phyloP scores from a whole-genome alignment of 2,797 vertebrate species.

The Xenopus petersii region DNA sequence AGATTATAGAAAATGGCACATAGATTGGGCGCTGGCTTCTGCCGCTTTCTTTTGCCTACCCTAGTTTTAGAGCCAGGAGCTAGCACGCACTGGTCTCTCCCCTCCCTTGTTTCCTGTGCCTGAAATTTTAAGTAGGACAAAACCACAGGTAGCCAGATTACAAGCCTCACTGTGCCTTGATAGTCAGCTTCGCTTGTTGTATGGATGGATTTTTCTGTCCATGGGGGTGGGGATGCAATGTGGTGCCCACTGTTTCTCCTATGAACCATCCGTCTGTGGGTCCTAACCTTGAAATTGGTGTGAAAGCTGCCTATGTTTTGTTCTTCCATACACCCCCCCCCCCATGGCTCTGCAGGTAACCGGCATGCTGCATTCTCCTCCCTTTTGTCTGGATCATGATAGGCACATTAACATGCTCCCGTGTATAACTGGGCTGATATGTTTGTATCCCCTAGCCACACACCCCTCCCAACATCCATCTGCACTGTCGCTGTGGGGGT shows the following conservation, averaged over 20 bases:
- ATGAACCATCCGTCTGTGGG: slow-evolving; percentile 55
- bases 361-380: slow-evolving; percentile 61
- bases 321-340: slow-evolving; percentile 29
- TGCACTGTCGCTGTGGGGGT: slow-evolving; percentile 83
- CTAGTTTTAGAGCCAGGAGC: background rate
- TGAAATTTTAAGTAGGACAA: slow-evolving; percentile 64
- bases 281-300: slow-evolving; percentile 67
- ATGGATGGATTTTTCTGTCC: slow-evolving; percentile 65
- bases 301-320: slow-evolving; percentile 48
- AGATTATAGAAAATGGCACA: background rate
- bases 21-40: slow-evolving; percentile 57
- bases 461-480: slow-evolving; percentile 66
- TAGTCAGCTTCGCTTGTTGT: slow-evolving; percentile 72
- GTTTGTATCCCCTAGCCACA: slow-evolving; percentile 57
- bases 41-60: slow-evolving; percentile 59
- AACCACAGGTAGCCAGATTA: slow-evolving; percentile 81
- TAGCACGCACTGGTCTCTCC: slow-evolving; percentile 51
- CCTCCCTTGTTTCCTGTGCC: slow-evolving; percentile 50
- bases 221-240: background rate
- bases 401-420: slow-evolving; percentile 59
- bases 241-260: slow-evolving; percentile 25
- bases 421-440: slow-evolving; percentile 62
- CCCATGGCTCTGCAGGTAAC: slow-evolving; percentile 74
- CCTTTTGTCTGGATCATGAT: slow-evolving; percentile 57
- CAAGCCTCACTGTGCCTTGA: slow-evolving; percentile 71